A percentile compares a stretch with the other conserved stretches of the same genome.
phyloP scores from a whole-genome alignment of 2,113 vertebrate genomes.

The Serilophus lunatus region DNA sequence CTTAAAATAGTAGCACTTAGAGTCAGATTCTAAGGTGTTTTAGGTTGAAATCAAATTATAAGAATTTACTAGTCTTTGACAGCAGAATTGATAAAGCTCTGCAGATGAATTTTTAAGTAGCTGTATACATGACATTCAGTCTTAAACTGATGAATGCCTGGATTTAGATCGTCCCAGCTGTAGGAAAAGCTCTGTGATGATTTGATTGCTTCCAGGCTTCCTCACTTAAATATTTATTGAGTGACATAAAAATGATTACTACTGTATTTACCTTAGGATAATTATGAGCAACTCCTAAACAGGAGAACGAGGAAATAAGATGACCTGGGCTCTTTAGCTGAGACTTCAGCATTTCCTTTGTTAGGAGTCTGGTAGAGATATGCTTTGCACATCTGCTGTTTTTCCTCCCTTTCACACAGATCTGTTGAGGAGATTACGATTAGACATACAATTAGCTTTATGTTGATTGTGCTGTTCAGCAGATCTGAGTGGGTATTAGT shows the following conservation, averaged over 20 bases:
- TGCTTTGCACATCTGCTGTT: background rate
- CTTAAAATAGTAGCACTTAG: slow-evolving; percentile 62
- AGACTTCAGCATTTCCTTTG: background rate
- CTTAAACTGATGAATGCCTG: slow-evolving; percentile 25
- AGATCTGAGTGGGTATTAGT: background rate
- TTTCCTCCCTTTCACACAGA: background rate
- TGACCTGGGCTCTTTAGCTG: background rate
- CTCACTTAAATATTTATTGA: slow-evolving; percentile 7
- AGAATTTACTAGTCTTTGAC: slow-evolving; percentile 69
- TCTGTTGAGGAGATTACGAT: background rate
- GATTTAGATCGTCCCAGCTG: slow-evolving; percentile 42
- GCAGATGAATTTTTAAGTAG: slow-evolving; percentile 61
- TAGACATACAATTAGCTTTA: background rate
- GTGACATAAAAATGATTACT: slow-evolving; percentile 26
- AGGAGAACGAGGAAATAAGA: background rate
- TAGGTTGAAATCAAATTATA: slow-evolving; percentile 60
- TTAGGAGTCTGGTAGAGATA: background rate
- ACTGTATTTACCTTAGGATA: background rate
- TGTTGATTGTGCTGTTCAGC: background rate
- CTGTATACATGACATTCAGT: slow-evolving; percentile 18
- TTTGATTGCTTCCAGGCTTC: slow-evolving; percentile 30
- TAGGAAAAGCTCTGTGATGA: slow-evolving; percentile 17
- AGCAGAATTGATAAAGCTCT: slow-evolving; percentile 55
- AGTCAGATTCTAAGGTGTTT: slow-evolving; percentile 46
- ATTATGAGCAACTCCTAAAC: background rate